Evolutionary conservation across 30 jellyfish, hydroid and myxozoan genomes (phyloP).

Genomic region (Rhopilema esculentum): DNA sequence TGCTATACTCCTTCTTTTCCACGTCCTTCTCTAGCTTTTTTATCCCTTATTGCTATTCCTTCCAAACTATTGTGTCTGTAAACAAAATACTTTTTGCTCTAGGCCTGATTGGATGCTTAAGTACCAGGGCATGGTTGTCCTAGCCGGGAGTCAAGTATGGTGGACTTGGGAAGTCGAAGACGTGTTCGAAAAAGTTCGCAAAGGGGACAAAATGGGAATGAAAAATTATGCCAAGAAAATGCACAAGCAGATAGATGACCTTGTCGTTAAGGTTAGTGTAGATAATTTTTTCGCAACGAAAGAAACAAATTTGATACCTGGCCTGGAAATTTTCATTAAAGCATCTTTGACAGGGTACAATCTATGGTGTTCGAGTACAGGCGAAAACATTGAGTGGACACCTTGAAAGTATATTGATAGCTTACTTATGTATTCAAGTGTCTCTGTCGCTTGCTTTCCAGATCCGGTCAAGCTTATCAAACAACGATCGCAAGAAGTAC

Average conservation of each 20-base stretch:
- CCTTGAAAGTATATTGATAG: too few species aligned
- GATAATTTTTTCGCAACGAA: too few species aligned
- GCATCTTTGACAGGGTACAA: too few species aligned
- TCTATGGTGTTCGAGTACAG: too few species aligned
- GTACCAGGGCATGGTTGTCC: constrained; percentile 97
- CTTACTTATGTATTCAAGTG: too few species aligned
- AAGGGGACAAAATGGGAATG: constrained; percentile 97
- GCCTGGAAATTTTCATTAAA: too few species aligned
- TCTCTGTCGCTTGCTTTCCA: constrained; percentile 3
- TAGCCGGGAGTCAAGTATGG: constrained; percentile 99
- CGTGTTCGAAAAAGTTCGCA: constrained; percentile 86
- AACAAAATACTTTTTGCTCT: not conserved
- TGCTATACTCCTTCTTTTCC: too few species aligned
- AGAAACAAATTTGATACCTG: too few species aligned
- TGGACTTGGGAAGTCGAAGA: constrained; percentile 99
- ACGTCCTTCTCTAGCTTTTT: too few species aligned
- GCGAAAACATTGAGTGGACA: too few species aligned
- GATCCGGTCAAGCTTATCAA: constrained; percentile 91
- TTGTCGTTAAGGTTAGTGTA: constrained; percentile 86
- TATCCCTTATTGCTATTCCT: too few species aligned
- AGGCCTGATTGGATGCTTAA: constrained; percentile 97
- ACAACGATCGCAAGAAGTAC: constrained; percentile 91
- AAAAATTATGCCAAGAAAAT: constrained; percentile 88
- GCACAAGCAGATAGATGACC: constrained; percentile 91
- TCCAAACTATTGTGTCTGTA: not conserved